Evolutionary conservation across 2,888 invertebrate species (phyloP).

Genomic region (Romanomermis culicivorax): DNA sequence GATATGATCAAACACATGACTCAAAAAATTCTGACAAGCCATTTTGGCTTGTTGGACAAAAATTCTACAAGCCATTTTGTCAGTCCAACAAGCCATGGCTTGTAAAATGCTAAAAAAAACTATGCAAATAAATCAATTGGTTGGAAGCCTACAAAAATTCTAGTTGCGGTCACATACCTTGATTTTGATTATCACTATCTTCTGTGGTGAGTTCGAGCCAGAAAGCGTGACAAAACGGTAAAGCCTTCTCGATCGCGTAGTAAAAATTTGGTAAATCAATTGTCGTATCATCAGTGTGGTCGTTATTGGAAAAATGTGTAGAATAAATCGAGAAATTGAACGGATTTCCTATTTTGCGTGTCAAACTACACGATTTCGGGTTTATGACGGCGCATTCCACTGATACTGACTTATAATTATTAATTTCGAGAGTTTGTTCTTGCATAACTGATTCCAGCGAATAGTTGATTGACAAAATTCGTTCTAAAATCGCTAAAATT

Average conservation of each 20-base stretch:
- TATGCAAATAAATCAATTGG: too few relatives aligned
- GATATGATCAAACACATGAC: too few relatives aligned
- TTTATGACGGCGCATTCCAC: neutral
- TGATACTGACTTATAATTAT: too few relatives aligned
- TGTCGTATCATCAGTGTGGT: neutral
- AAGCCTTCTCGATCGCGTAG: neutral
- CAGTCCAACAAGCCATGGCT: too few relatives aligned
- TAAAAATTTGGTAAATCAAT: neutral
- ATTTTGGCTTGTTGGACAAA: too few relatives aligned
- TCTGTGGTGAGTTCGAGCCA: neutral
- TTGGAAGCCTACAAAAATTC: too few relatives aligned
- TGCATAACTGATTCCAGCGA: neutral
- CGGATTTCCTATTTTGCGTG: neutral
- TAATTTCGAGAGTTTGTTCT: neutral
- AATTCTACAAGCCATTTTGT: too few relatives aligned
- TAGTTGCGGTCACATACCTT: too few relatives aligned
- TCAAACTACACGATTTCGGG: neutral
- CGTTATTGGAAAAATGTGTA: neutral
- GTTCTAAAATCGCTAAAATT: neutral
- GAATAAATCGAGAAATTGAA: neutral
- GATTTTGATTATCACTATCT: too few relatives aligned
- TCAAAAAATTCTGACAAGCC: too few relatives aligned
- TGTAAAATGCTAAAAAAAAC: too few relatives aligned
- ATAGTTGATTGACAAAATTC: neutral
- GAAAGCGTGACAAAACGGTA: neutral